Percentiles rank a stretch among this genome's conserved stretches.
These are phyloP conservation scores for Archocentrus centrarchus DNA, from an alignment of 2,113 vertebrate species.

Conservation along the genomic window DNA sequence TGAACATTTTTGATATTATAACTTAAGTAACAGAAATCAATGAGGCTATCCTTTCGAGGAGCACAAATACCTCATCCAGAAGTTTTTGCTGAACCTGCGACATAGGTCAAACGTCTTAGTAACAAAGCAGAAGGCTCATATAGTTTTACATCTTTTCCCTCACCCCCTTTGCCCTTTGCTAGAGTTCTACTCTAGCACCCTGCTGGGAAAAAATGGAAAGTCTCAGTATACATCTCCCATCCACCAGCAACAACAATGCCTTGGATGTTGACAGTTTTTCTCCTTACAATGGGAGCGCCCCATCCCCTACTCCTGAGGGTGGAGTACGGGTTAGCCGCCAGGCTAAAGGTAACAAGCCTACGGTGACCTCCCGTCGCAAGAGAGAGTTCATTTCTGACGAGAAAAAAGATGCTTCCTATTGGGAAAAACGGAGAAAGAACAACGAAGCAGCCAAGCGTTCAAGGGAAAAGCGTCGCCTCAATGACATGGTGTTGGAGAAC, in stretches of 20 bases:
- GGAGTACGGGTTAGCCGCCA: slow-evolving; percentile 55
- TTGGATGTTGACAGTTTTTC: slow-evolving; percentile 70
- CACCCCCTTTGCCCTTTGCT: slow-evolving; percentile 60
- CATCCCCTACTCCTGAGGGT: slow-evolving; percentile 61
- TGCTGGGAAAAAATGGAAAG: slow-evolving; percentile 78
- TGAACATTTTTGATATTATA: slow-evolving; percentile 63
- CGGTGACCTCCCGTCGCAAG: slow-evolving; percentile 79
- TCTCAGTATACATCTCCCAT: slow-evolving; percentile 70
- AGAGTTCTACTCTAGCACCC: slow-evolving; percentile 67
- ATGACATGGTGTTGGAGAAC: slow-evolving; percentile 88
- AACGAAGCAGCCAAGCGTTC: slow-evolving; percentile 88
- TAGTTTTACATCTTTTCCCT: slow-evolving; percentile 35
- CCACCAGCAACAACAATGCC: slow-evolving; percentile 60
- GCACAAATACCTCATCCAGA: slow-evolving; percentile 72
- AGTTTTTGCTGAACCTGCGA: slow-evolving; percentile 72
- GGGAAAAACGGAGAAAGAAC: slow-evolving; percentile 88
- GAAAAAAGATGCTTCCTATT: slow-evolving; percentile 87
- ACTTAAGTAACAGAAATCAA: slow-evolving; percentile 66
- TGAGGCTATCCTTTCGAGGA: slow-evolving; percentile 70
- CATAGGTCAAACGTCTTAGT: slow-evolving; percentile 54
- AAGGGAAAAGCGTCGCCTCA: slow-evolving; percentile 84
- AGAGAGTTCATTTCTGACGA: slow-evolving; percentile 87
- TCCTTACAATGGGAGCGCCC: slow-evolving; percentile 58
- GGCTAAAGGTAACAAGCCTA: slow-evolving; percentile 77
- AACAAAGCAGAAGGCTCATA: slow-evolving; percentile 46